Evolutionary conservation across 2,113 vertebrate genomes (phyloP).

Genomic region (Chascanopsetta lugubris): DNA sequence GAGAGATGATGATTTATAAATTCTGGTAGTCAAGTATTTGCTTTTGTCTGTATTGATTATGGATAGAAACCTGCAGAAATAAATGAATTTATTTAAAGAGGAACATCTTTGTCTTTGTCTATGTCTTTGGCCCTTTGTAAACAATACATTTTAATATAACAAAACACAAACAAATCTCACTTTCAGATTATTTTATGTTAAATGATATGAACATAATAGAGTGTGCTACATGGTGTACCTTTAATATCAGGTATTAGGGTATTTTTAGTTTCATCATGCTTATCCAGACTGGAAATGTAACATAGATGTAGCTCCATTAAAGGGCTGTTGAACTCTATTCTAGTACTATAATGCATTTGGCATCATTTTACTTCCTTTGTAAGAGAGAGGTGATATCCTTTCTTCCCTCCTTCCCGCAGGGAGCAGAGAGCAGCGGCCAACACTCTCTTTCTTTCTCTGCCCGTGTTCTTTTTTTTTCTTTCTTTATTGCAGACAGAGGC

Average conservation of each 20-base stretch:
- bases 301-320: no score
- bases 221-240: no score
- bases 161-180: no score
- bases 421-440: conserved; percentile 16
- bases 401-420: conserved; percentile 17
- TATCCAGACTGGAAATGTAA: no score
- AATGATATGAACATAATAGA: not conserved
- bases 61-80: conserved; percentile 94
- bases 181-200: no score
- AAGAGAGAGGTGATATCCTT: conserved; percentile 40
- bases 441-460: conserved; percentile 25
- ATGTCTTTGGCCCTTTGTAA: no score
- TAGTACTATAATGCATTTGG: no score
- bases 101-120: conserved; percentile 49
- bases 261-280: no score
- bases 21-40: conserved; percentile 86
- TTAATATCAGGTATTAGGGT: no score
- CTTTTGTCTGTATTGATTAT: conserved; percentile 93
- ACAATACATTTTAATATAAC: no score
- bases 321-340: no score
- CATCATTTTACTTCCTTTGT: not conserved
- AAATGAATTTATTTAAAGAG: conserved; percentile 92
- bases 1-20: conserved; percentile 78
- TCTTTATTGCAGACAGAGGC: conserved; percentile 61
- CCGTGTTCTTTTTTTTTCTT: no score